A percentile compares a stretch with the other conserved stretches of the same genome.
phyloP scores from a whole-genome alignment of 2,797 vertebrate species.

The Lacerta viridis region DNA sequence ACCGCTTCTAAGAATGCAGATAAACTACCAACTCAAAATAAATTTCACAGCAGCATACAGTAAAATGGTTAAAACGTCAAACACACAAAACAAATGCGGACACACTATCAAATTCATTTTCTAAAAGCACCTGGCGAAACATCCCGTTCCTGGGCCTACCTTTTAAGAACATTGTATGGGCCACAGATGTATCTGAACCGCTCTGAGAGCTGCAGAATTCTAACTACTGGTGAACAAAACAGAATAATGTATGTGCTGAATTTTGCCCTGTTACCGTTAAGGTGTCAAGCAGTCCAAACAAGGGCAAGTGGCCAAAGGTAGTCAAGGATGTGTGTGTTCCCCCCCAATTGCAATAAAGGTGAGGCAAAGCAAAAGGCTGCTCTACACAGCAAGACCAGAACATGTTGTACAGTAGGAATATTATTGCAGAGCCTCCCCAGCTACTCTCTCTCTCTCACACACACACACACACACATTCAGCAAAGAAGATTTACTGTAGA shows the following conservation, averaged over 20 bases:
- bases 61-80: too few relatives aligned
- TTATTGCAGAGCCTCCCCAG: neutral
- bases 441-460: neutral
- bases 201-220: neutral
- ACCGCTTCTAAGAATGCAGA: too few relatives aligned
- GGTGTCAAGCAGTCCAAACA: neutral
- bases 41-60: too few relatives aligned
- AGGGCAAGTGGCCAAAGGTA: neutral
- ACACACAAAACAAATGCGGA: too few relatives aligned
- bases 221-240: neutral
- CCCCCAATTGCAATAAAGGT: neutral
- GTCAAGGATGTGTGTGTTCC: neutral
- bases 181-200: neutral
- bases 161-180: neutral
- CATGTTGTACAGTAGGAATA: neutral
- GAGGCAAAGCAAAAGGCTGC: conserved; percentile 8
- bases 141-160: neutral
- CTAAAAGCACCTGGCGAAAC: too few relatives aligned
- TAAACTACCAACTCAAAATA: too few relatives aligned
- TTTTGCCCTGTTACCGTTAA: too few relatives aligned
- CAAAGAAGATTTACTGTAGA: conserved; percentile 26
- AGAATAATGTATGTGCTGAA: neutral
- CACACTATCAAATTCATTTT: too few relatives aligned
- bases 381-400: neutral
- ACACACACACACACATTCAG: neutral